Conservation (phyloP, 2,888 invertebrate genomes). For the Polymixis lichenea region DNA sequence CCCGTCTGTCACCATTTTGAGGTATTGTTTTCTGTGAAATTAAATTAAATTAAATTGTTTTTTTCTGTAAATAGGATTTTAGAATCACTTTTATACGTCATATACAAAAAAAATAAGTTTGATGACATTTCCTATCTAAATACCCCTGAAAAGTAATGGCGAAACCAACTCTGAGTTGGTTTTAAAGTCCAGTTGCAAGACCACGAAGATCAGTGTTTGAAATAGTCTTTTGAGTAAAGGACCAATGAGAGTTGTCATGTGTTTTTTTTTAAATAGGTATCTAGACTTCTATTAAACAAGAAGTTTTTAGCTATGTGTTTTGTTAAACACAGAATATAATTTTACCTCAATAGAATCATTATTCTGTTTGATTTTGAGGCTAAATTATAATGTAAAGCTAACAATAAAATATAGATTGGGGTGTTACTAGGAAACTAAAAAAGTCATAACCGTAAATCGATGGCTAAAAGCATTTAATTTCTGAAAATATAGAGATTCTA, state of each 20-base stretch:
- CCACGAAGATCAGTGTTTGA: background rate
- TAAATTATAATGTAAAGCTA: background rate
- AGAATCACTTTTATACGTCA: background rate
- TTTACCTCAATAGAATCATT: background rate
- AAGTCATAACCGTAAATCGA: background rate
- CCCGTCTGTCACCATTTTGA: background rate
- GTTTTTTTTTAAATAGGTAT: background rate
- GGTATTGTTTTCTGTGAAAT: background rate
- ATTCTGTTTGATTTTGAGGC: background rate
- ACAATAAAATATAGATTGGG: background rate
- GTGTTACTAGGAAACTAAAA: background rate
- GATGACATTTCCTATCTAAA: background rate
- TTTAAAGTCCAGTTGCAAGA: background rate
- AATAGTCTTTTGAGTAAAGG: background rate
- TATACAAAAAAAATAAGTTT: background rate
- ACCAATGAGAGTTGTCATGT: background rate
- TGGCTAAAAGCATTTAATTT: constrained; percentile 17
- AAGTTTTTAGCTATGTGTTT: background rate
- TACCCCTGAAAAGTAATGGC: too few species aligned
- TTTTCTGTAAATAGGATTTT: too few species aligned
- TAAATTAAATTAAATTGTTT: background rate
- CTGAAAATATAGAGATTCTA: constrained; percentile 25
- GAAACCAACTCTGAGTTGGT: background rate
- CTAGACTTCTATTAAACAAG: background rate
- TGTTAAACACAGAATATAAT: too few species aligned